Evolutionary conservation across 2,797 vertebrate genomes (phyloP).

Genomic region (Mormyrus proboscirostris): DNA sequence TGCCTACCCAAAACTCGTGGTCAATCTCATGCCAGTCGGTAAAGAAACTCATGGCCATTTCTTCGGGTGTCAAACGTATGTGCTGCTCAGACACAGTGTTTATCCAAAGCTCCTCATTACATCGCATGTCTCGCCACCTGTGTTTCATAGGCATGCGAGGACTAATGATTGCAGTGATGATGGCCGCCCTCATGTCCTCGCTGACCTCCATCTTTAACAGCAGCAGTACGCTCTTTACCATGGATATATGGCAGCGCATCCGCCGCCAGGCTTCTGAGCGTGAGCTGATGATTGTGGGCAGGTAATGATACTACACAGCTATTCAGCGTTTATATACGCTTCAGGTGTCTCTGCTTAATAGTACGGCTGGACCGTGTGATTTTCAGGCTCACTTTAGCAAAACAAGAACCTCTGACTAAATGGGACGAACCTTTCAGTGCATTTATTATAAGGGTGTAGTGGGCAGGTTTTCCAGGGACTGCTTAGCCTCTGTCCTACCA

Average conservation of each 20-base stretch:
- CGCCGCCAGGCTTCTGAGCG: slow-evolving; percentile 67
- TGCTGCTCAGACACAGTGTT: not conserved
- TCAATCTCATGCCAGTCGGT: slow-evolving; percentile 76
- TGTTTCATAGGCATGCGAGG: slow-evolving; percentile 75
- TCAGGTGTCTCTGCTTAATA: not conserved
- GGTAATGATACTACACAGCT: slow-evolving; percentile 50
- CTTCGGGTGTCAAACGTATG: not conserved
- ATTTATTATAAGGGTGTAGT: not conserved
- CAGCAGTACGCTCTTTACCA: slow-evolving; percentile 84
- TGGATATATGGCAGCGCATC: slow-evolving; percentile 80
- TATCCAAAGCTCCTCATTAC: not conserved
- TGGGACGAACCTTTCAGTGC: not conserved
- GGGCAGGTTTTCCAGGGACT: not conserved
- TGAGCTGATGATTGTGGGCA: slow-evolving; percentile 89
- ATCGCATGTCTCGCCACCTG: not conserved
- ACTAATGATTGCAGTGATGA: slow-evolving; percentile 88
- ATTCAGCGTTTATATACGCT: not conserved
- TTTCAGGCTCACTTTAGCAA: not conserved
- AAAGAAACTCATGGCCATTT: slow-evolving; percentile 32
- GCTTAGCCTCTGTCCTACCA: not conserved
- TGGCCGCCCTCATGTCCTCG: slow-evolving; percentile 92
- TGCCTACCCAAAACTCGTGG: slow-evolving; percentile 85
- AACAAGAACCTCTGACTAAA: not conserved
- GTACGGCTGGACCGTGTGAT: not conserved
- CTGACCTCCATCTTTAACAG: slow-evolving; percentile 96